phyloP scores from a whole-genome alignment of 2,888 invertebrate genomes.

The Germaria angustata region DNA sequence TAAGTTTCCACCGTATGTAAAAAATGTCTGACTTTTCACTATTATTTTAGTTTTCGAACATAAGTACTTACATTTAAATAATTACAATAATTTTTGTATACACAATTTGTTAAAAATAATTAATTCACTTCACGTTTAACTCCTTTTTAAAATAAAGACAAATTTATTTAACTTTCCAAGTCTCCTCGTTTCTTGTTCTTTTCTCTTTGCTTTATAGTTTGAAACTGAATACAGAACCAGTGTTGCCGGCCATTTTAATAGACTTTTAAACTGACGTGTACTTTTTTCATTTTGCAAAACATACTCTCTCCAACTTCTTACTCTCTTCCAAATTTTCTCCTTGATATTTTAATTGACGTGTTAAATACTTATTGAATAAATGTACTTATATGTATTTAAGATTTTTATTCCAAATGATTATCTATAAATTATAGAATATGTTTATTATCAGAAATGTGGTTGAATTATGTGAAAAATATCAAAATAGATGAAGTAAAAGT shows the following conservation, averaged over 20 bases:
- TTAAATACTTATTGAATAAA: slow-evolving; percentile 18
- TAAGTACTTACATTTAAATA: slow-evolving; percentile 59
- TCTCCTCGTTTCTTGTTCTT: slow-evolving; percentile 60
- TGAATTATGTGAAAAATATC: slow-evolving; percentile 70
- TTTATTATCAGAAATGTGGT: too few relatives aligned
- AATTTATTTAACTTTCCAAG: slow-evolving; percentile 1
- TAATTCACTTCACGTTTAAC: slow-evolving; percentile 30
- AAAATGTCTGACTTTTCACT: slow-evolving; percentile 20
- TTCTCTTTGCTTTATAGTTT: slow-evolving; percentile 74
- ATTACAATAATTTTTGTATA: slow-evolving; percentile 10
- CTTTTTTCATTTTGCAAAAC: slow-evolving; percentile 28
- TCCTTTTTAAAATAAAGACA: slow-evolving; percentile 4
- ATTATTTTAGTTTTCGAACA: neutral
- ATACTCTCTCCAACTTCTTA: slow-evolving; percentile 49
- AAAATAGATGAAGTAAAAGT: slow-evolving; percentile 1
- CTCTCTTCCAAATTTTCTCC: slow-evolving; percentile 71
- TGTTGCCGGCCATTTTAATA: slow-evolving; percentile 76
- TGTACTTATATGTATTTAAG: too few relatives aligned
- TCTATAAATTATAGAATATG: too few relatives aligned
- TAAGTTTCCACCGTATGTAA: too few relatives aligned
- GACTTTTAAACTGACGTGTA: slow-evolving; percentile 67
- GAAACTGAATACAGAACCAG: slow-evolving; percentile 76
- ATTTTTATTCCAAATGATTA: too few relatives aligned
- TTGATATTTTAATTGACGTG: slow-evolving; percentile 63
- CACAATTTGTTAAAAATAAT: slow-evolving; percentile 9